phyloP scores from a whole-genome alignment of 37 sponge, comb jelly and placozoan genomes.

The Eunapius fragilis region DNA sequence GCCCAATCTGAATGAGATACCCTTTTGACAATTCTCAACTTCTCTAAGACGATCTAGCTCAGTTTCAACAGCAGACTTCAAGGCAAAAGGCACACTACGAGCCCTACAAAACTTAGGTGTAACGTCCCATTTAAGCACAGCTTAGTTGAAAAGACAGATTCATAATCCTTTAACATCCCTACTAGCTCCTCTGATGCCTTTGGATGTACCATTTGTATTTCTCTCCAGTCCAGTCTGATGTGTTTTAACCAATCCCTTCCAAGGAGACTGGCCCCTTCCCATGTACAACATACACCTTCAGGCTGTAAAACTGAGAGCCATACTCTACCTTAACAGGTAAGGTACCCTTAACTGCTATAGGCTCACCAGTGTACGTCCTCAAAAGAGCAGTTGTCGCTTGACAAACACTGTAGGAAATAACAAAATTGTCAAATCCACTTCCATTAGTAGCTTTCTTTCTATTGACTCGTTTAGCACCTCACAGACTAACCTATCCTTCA shows the following conservation, averaged over 20 bases:
- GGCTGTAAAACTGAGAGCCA: not conserved
- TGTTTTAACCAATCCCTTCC: constrained; percentile 40
- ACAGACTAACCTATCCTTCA: constrained; percentile 15
- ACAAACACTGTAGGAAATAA: not conserved
- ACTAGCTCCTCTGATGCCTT: not conserved
- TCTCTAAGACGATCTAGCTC: constrained; percentile 36
- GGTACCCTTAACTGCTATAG: constrained; percentile 8
- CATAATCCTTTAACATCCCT: constrained; percentile 1
- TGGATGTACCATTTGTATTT: constrained; percentile 5
- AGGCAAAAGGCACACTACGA: constrained; percentile 37
- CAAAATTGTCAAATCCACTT: constrained; percentile 16
- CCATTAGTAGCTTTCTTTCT: constrained; percentile 3
- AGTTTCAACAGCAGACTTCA: not conserved
- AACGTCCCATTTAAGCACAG: constrained; percentile 9
- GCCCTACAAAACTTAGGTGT: constrained; percentile 20
- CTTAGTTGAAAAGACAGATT: constrained; percentile 4
- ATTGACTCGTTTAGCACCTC: not conserved
- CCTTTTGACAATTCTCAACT: constrained; percentile 21
- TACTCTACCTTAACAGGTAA: constrained; percentile 9
- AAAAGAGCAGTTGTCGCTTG: not conserved
- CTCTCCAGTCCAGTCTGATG: constrained; percentile 19
- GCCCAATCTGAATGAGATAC: constrained; percentile 58
- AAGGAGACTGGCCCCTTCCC: constrained; percentile 20
- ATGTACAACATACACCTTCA: constrained; percentile 6
- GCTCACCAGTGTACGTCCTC: constrained; percentile 19